Conservation (phyloP, 2,113 vertebrate genomes). For the Ramphastos sulfuratus region DNA sequence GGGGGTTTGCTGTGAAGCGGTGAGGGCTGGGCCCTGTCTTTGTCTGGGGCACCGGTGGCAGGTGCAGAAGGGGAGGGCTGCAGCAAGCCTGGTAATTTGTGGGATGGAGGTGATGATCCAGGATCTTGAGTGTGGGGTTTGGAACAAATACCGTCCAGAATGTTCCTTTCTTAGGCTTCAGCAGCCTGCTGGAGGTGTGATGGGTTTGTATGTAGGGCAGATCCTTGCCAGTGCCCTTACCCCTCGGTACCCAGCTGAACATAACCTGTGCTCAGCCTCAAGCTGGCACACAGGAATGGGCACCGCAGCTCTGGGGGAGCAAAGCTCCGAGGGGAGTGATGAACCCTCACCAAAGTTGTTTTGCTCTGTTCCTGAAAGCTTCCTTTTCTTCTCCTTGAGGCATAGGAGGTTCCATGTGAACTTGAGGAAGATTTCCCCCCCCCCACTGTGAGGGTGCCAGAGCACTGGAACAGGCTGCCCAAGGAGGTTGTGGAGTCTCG, state of each 20-base stretch:
- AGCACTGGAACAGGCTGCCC: too few species aligned
- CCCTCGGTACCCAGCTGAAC: not conserved
- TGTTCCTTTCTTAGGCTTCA: not conserved
- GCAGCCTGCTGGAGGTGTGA: not conserved
- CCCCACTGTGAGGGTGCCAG: too few species aligned
- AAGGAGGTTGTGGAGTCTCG: too few species aligned
- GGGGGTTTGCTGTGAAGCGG: not conserved
- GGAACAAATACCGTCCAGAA: not conserved
- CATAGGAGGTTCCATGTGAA: too few species aligned
- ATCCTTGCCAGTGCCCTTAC: not conserved
- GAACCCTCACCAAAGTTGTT: too few species aligned
- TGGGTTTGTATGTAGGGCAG: not conserved
- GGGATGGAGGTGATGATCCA: not conserved
- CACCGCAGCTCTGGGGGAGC: fast-evolving
- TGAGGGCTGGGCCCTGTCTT: not conserved
- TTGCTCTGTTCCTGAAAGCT: not conserved
- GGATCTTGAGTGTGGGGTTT: not conserved
- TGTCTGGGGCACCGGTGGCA: not conserved
- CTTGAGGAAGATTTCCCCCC: too few species aligned
- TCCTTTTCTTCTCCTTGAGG: too few species aligned
- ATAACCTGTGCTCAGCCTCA: not conserved
- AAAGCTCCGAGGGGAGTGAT: fast-evolving
- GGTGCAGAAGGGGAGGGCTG: not conserved
- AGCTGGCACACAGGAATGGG: fast-evolving
- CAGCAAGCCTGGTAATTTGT: not conserved